Percentiles rank a stretch among this genome's conserved stretches.
phyloP scores from a whole-genome alignment of 1,140 invertebrate genomes.

The Caligus rogercresseyi region DNA sequence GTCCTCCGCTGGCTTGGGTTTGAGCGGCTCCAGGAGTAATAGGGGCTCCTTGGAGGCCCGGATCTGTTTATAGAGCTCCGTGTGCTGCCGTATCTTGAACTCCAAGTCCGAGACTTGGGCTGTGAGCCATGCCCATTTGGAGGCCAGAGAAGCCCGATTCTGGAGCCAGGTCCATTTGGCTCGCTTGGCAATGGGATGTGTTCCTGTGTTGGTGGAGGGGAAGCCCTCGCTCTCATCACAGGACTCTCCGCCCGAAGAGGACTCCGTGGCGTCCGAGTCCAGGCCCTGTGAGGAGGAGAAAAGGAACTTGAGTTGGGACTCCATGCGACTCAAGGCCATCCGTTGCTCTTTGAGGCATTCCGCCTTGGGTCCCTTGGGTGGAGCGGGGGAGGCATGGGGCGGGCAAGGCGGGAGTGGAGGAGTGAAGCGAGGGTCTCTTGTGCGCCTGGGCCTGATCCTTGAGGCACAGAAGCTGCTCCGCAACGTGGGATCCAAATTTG shows the following conservation, averaged over 20 bases:
- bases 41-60: conserved; percentile 29
- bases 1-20: background rate
- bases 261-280: conserved; percentile 80
- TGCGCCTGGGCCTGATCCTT: no score
- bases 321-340: background rate
- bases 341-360: no score
- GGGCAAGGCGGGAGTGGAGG: no score
- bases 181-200: conserved; percentile 35
- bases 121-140: conserved; percentile 76
- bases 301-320: background rate
- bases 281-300: background rate
- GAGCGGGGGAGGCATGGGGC: no score
- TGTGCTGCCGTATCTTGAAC: conserved; percentile 72
- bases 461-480: background rate
- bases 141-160: conserved; percentile 56
- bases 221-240: conserved; percentile 59
- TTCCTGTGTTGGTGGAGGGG: conserved; percentile 23
- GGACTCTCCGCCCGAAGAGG: conserved; percentile 79
- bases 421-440: no score
- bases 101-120: conserved; percentile 78
- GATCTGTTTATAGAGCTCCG: conserved; percentile 46
- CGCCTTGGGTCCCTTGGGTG: no score
- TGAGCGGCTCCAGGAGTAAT: conserved; percentile 5
- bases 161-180: conserved; percentile 66
- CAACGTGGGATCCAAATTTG: background rate